These are phyloP conservation scores for Achroia grisella DNA, from an alignment of 1,140 invertebrate species.

Conservation along the genomic window DNA sequence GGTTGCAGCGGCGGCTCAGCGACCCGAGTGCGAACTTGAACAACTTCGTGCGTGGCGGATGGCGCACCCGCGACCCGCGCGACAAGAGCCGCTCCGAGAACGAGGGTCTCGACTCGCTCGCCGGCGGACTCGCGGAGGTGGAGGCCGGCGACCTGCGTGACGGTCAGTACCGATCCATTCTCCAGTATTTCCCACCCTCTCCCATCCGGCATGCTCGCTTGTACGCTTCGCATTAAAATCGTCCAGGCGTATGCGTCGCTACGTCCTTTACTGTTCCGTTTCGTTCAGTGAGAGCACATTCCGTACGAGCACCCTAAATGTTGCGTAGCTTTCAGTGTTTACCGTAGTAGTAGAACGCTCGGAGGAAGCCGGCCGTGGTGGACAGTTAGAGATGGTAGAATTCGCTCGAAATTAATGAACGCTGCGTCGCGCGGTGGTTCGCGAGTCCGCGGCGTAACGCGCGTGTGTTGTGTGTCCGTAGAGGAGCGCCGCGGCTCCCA, in stretches of 20 bases:
- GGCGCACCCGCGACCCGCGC: constrained; percentile 79
- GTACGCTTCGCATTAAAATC: too few relatives aligned
- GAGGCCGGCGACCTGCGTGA: constrained; percentile 95
- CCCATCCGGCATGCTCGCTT: too few relatives aligned
- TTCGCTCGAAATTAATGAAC: background rate
- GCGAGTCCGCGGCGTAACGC: background rate
- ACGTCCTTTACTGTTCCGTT: background rate
- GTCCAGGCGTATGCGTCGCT: too few relatives aligned
- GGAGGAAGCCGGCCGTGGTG: constrained; percentile 21
- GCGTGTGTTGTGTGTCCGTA: constrained; percentile 24
- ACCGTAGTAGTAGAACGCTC: background rate
- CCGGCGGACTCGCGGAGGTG: constrained; percentile 89
- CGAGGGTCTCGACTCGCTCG: constrained; percentile 88
- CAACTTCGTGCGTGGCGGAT: constrained; percentile 88
- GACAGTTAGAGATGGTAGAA: background rate
- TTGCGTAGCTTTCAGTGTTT: background rate
- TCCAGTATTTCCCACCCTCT: background rate
- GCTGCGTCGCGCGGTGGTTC: too few relatives aligned
- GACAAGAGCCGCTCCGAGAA: constrained; percentile 92
- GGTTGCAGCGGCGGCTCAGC: constrained; percentile 86
- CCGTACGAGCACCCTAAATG: background rate
- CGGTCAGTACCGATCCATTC: constrained; percentile 76
- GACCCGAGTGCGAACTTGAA: constrained; percentile 96
- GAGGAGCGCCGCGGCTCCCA: constrained; percentile 40
- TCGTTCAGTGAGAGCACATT: background rate